Evolutionary conservation across 2,797 vertebrate genomes (phyloP), one percentile per base, ranked within the genome.

Genomic region (Myiotriccus ornatus): DNA sequence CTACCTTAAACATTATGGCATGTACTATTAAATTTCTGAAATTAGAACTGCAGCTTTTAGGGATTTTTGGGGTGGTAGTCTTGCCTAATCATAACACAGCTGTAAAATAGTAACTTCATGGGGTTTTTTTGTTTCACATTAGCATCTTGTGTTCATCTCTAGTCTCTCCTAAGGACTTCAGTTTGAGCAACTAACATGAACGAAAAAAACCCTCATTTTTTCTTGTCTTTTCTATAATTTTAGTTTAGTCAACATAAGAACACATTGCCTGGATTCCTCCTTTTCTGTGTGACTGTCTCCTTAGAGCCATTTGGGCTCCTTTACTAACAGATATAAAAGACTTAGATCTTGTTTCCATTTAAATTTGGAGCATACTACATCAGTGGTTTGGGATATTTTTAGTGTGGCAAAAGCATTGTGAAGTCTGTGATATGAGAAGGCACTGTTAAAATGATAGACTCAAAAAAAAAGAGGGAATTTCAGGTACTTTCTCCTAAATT

Each of bases 201-300:
- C 47, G 78, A 46, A 80, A 52, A 28, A 21, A 0, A 4, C 0
- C 2, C 14, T n/a, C 15, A 0, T 2, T 62, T 80, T 59, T 80
- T 56, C 39, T 27, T 55, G 7, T 23, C 35, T 71, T 60, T 7
- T 23, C 46, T 76, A 35, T 41, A 53, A 63, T 76, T 59, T 64
- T 46, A 47, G 27, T 56, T 71, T 44, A 69, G 35, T 37, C 22
- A 79, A 20, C 7, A 60, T 56, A 81, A 44, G 49, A 49, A 65
- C 5, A 8, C n/a, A 52, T 35, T 91, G 27, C 21, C 14, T 75
- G 39, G 43, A 75, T 83, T 64, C 43, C 24, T 64, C 25, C n/a
- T 81, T 47, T 69, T 55, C 34, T 46, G 5, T 55, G 24, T 59
- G 39, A 46, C 30, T 59, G 4, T 46, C n/a, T 68, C 24, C 50